phyloP scores from a whole-genome alignment of 1,140 invertebrate genomes.

The Artemia franciscana region DNA sequence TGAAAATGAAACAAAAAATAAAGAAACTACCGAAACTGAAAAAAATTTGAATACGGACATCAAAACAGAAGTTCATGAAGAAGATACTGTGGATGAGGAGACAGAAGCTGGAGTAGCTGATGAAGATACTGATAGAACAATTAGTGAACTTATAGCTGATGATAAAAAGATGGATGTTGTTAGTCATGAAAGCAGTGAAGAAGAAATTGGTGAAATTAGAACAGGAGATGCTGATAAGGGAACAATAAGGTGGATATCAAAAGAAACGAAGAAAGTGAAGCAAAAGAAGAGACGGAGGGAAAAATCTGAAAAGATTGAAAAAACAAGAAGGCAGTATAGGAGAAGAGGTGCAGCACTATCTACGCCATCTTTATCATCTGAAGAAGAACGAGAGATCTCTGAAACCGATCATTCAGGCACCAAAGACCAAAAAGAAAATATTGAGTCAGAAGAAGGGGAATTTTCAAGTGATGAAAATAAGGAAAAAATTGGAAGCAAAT shows the following conservation, averaged over 20 bases:
- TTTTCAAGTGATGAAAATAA: background rate
- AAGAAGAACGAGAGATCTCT: background rate
- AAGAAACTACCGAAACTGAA: no score
- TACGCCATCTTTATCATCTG: background rate
- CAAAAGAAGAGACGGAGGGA: background rate
- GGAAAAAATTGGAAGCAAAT: no score
- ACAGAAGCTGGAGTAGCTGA: no score
- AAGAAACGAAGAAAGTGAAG: background rate
- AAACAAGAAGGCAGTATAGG: background rate
- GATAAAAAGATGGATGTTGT: no score
- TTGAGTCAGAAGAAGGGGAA: background rate
- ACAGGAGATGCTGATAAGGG: background rate
- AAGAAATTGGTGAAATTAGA: background rate
- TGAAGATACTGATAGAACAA: no score
- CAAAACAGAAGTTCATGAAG: no score
- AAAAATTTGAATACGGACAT: no score
- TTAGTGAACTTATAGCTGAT: no score
- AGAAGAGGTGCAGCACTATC: background rate
- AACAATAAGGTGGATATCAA: background rate
- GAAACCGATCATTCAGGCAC: background rate
- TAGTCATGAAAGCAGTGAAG: no score
- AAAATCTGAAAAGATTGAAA: background rate
- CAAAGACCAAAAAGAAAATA: background rate
- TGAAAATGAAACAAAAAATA: conserved; percentile 13
- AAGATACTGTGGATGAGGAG: no score